Evolutionary conservation across 64 coral and sea anemone species (phyloP).

Genomic region (Platygyra sinensis): DNA sequence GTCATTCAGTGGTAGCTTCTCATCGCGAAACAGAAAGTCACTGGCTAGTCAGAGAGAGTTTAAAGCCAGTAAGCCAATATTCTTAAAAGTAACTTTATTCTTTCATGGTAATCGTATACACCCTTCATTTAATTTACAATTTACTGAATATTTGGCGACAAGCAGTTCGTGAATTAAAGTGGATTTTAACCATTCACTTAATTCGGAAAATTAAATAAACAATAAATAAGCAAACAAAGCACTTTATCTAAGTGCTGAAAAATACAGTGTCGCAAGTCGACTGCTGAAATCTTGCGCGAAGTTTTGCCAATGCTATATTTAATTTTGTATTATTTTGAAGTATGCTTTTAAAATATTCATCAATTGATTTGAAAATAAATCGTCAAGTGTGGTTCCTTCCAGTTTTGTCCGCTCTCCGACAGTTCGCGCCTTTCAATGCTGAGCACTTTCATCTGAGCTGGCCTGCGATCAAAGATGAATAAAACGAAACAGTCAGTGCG

Average conservation of each 20-base stretch:
- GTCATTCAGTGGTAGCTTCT: background rate
- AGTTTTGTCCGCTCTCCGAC: background rate
- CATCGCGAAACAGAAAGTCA: background rate
- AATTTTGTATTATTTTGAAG: background rate
- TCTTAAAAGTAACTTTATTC: background rate
- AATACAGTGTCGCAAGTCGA: background rate
- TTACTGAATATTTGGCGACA: background rate
- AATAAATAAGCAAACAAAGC: background rate
- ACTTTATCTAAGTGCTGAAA: background rate
- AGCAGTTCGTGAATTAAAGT: background rate
- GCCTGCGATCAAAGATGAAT: constrained; percentile 39
- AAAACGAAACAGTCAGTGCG: constrained; percentile 13
- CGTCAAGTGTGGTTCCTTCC: background rate
- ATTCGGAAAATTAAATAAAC: background rate
- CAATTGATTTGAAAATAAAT: too few relatives aligned
- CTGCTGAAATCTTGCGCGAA: background rate
- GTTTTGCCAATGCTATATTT: background rate
- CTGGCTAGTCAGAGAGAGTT: background rate
- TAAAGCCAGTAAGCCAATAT: background rate
- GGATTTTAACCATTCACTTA: background rate
- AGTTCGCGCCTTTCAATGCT: constrained; percentile 15
- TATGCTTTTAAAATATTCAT: background rate
- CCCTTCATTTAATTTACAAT: background rate
- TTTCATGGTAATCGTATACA: background rate
- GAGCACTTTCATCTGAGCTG: constrained; percentile 45